Percentiles rank a stretch among this genome's conserved stretches.
phyloP scores from a whole-genome alignment of 2,797 vertebrate genomes.

The Anabas testudineus region DNA sequence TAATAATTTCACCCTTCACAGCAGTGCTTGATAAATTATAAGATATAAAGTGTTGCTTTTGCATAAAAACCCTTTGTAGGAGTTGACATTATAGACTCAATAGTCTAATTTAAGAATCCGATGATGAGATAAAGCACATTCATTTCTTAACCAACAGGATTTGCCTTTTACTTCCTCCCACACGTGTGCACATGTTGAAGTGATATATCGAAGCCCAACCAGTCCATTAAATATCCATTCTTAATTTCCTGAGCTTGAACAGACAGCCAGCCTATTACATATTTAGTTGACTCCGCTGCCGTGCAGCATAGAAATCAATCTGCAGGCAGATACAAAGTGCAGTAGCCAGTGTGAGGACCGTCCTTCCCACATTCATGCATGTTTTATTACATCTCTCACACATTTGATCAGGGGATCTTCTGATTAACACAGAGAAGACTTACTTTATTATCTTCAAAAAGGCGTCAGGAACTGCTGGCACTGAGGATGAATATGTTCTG shows the following conservation, averaged over 20 bases:
- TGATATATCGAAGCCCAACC: conserved; percentile 67
- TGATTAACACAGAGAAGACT: conserved; percentile 48
- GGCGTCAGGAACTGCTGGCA: conserved; percentile 30
- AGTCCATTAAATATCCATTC: conserved; percentile 77
- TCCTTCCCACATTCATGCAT: conserved; percentile 32
- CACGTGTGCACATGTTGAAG: conserved; percentile 45
- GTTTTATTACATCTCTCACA: conserved; percentile 54
- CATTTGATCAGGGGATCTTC: conserved; percentile 49
- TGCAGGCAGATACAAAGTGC: conserved; percentile 28
- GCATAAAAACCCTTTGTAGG: conserved; percentile 18
- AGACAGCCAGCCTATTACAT: conserved; percentile 68
- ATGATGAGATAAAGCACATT: conserved; percentile 47
- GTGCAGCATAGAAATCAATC: conserved; percentile 61
- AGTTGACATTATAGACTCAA: conserved; percentile 24
- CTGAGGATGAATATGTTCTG: conserved; percentile 40
- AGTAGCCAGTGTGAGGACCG: conserved; percentile 29
- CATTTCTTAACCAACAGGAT: conserved; percentile 53
- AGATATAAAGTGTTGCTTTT: conserved; percentile 34
- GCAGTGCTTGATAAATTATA: conserved; percentile 30
- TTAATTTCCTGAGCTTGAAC: conserved; percentile 70
- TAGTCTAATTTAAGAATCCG: conserved; percentile 56
- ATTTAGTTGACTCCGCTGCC: conserved; percentile 60
- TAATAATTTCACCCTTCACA: conserved; percentile 31
- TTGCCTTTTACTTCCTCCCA: conserved; percentile 50
- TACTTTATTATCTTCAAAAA: conserved; percentile 41